Evolutionary conservation across 2,797 vertebrate genomes (phyloP).

Genomic region (Sibirionetta formosa): DNA sequence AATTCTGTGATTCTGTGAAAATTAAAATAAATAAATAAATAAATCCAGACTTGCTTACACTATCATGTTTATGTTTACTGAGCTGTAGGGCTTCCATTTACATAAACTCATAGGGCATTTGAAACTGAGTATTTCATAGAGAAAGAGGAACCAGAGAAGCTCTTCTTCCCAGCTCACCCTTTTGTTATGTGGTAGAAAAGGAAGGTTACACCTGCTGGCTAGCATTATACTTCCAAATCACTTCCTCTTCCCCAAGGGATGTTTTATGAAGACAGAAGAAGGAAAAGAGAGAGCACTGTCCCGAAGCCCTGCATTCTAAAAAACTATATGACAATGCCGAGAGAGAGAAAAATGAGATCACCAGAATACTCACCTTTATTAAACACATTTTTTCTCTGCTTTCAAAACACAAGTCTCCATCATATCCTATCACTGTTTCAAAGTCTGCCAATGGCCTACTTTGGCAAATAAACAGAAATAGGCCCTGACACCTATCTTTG

Average conservation of each 20-base stretch:
- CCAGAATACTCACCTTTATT: not conserved
- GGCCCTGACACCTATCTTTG: not conserved
- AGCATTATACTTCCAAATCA: not conserved
- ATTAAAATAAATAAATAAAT: not conserved
- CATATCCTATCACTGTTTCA: not conserved
- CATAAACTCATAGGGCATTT: not conserved
- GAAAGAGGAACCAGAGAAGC: not conserved
- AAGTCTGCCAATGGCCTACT: not conserved
- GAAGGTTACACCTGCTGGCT: not conserved
- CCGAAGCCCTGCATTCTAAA: not conserved
- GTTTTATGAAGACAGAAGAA: not conserved
- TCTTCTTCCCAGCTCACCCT: not conserved
- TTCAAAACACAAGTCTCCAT: not conserved
- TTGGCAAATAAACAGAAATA: not conserved
- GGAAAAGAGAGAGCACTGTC: not conserved
- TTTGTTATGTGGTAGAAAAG: not conserved
- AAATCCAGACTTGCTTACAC: not conserved
- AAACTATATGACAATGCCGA: not conserved
- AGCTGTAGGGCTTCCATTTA: not conserved
- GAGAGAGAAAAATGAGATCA: not conserved
- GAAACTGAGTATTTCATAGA: not conserved
- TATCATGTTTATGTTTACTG: not conserved
- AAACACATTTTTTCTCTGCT: not conserved
- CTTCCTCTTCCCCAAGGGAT: not conserved
- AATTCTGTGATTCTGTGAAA: not conserved